Conservation (phyloP, 2,113 vertebrate genomes). For the Apteryx mantelli region DNA sequence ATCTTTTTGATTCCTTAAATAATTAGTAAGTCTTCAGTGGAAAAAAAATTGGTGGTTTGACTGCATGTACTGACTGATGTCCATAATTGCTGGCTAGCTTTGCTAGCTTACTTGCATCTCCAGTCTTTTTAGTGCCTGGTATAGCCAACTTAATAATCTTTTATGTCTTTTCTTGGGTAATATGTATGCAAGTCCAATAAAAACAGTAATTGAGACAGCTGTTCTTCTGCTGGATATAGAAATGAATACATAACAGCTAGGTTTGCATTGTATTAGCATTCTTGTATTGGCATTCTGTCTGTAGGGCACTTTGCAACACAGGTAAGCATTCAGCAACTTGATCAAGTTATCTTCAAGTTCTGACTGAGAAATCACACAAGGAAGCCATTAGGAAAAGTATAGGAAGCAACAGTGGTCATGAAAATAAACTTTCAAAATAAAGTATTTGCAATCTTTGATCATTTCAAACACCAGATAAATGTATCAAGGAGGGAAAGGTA, state of each 20-base stretch:
- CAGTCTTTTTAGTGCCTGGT: not conserved
- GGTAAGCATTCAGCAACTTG: not conserved
- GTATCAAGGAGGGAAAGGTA: not conserved
- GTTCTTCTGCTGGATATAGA: not conserved
- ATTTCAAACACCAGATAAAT: not conserved
- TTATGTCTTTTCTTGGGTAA: not conserved
- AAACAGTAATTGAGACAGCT: not conserved
- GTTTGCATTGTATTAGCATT: not conserved
- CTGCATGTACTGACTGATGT: not conserved
- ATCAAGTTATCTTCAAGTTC: not conserved
- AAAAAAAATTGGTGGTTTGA: not conserved
- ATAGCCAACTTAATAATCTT: not conserved
- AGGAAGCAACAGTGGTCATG: not conserved
- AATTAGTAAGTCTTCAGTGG: not conserved
- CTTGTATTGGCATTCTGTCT: not conserved
- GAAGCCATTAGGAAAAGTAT: not conserved
- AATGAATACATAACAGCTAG: not conserved
- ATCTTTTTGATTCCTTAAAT: not conserved
- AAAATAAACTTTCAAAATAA: not conserved
- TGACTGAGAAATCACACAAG: not conserved
- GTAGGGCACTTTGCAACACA: not conserved
- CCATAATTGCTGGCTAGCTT: not conserved
- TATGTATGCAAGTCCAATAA: not conserved
- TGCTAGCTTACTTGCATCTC: accelerated
- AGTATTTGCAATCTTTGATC: not conserved